Base-by-base conservation (phyloP, 2,113 vertebrate genomes). In the Cinclus cinclus region DNA sequence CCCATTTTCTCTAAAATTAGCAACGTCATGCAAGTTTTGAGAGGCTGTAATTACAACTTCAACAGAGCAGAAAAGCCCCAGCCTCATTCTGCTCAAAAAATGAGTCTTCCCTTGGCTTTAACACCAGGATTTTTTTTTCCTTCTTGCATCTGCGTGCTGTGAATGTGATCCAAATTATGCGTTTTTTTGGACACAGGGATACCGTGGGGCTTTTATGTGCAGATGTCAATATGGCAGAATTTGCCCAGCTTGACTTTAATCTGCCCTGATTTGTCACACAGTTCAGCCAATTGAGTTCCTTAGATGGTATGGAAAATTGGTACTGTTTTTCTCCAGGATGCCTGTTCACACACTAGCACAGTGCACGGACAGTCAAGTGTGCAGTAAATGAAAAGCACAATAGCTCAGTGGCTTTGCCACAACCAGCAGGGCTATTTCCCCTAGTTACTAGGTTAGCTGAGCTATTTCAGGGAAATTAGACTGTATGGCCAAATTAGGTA, bases 1-100 rank as follows among this genome's bases (percentile, higher is more conserved):
- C 94, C 96, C 87, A 97, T 98, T 98, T 97, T 97, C 91, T 97
- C 95, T 96, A 90, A 97, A 98, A 98, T 98, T 97, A 98, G 89
- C 92, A 97, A 97, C 95, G 97, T 97, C 96, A 97, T 31, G 42
- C 97, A 97, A 97, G 96, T 97, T 98, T 98, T 97, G 96, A 97
- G 96, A 97, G 27, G 41, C 96, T 97, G 93, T 97, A 97, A 98
- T 98, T 98, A 95, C 92, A 97, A 96, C 97, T 74, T 95, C 96
- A 97, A 88, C 84, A 96, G 97, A 97, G 97, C 97, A 97, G 96
- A 97, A 98, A 98, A 98, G 91, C 97, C 96, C 89, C 87, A 89
- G 79, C 33, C 84, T 95, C 63, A 21, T 50, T 85, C 93, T 81
- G 69, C 90, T 94, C 69, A 69, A 22, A 22, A 92, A 89, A 96